phyloP scores from a whole-genome alignment of 2,888 invertebrate genomes.

The Tridacna crocea region DNA sequence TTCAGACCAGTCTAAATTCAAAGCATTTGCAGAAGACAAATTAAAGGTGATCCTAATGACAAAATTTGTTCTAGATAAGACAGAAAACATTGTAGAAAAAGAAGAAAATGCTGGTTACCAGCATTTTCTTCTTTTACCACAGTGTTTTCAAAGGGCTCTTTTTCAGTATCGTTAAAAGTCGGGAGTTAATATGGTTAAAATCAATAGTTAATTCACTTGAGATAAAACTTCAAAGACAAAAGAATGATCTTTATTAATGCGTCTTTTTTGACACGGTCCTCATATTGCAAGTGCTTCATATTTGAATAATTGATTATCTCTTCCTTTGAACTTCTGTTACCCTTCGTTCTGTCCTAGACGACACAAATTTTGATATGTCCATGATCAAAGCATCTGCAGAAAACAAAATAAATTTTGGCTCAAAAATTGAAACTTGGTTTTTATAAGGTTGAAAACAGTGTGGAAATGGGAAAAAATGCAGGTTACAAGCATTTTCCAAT shows the following conservation, averaged over 20 bases:
- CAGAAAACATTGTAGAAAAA: too few relatives aligned
- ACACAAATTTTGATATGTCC: too few relatives aligned
- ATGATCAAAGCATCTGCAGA: too few relatives aligned
- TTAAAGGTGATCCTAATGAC: too few relatives aligned
- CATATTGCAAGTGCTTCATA: background rate
- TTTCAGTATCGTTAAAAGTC: too few relatives aligned
- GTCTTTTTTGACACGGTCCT: background rate
- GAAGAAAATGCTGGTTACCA: too few relatives aligned
- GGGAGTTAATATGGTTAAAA: background rate
- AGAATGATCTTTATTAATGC: constrained; percentile 23
- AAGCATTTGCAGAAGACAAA: too few relatives aligned
- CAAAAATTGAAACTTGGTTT: background rate
- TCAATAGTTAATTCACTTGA: constrained; percentile 4
- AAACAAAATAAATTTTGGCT: too few relatives aligned
- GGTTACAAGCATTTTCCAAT: background rate
- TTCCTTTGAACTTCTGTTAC: background rate
- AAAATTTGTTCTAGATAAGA: too few relatives aligned
- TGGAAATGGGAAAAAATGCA: background rate
- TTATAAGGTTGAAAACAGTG: background rate
- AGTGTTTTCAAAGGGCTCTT: too few relatives aligned
- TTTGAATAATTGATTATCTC: constrained; percentile 24
- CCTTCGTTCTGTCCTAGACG: background rate
- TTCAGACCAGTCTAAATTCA: too few relatives aligned
- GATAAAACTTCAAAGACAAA: constrained; percentile 16
- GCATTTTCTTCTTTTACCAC: too few relatives aligned